Evolutionary conservation across 2,113 vertebrate species (phyloP), one percentile per base, ranked within the genome.

Genomic region (Paralichthys olivaceus): DNA sequence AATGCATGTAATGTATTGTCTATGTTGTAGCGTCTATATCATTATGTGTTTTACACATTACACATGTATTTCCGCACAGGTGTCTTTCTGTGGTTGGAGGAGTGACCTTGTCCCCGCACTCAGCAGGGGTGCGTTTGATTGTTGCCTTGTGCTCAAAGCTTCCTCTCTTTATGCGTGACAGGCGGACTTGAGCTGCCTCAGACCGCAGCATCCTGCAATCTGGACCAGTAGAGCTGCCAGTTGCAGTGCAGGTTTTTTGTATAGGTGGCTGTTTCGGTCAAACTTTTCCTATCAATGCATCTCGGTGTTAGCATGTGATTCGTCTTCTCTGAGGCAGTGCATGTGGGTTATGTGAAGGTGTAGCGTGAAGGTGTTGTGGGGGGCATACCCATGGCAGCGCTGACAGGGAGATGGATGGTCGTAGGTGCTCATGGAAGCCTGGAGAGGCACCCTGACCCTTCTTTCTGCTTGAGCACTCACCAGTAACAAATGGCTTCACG

Each of bases 321-420:
- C 7, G 40, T 53, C 28, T 23, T 49, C 43, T 12, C 19, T n/a
- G 22, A 22, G 64, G 1, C 1, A 4, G 19, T 69, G 49, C 49
- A 17, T 1, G 4, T 54, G 45, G 62, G n/a, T 73, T 11, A 12
- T 43, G 37, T 34, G 12, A 29, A 49, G 72, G 62, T 71, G 75
- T 62, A 49, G 14, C 47, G 37, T 47, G 12, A 43, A 54, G 72
- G 65, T 71, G 75, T 62, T 55, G 49, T 0, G 7, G 40, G 20
- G 64, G 54, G 57, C n/a, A 64, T 25, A 47, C 20, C 69, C n/a
- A 8, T 60, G 57, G 84, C 72, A 64, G 64, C 0, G 1, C 12
- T 81, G 84, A 81, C 80, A 78, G 71, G 66, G 81, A 86, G 86
- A 91, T 81, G 61, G 80, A 91, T 90, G 65, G 68, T 84, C 29